Evolutionary conservation across 2,113 vertebrate species (phyloP).

Genomic region (Python bivittatus): DNA sequence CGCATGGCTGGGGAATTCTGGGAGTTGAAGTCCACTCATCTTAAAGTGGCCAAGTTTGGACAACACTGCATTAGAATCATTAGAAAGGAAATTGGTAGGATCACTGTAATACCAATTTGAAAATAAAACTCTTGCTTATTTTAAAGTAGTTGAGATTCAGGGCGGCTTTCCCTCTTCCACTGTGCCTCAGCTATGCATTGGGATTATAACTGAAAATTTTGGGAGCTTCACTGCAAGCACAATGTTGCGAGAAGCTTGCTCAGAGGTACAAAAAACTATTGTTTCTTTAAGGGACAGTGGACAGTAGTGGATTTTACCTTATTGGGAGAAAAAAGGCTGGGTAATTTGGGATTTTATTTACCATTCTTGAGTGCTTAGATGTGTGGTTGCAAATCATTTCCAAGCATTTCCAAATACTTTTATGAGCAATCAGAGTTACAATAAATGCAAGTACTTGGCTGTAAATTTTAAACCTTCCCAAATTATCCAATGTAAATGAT

Average conservation of each 20-base stretch:
- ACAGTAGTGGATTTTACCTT: neutral
- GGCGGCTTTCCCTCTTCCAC: neutral
- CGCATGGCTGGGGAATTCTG: too few species aligned
- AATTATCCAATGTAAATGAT: constrained; percentile 78
- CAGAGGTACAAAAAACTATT: neutral
- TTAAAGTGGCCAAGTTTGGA: too few species aligned
- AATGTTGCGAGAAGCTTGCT: neutral
- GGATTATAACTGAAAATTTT: neutral
- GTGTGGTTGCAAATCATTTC: neutral
- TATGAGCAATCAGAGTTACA: constrained; percentile 72
- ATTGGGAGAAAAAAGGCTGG: neutral
- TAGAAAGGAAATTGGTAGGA: neutral
- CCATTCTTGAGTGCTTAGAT: neutral
- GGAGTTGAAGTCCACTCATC: too few species aligned
- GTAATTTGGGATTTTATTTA: neutral
- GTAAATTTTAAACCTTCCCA: constrained; percentile 77
- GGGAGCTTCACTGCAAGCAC: neutral
- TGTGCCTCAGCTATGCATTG: neutral
- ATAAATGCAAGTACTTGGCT: constrained; percentile 72
- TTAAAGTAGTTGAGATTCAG: neutral
- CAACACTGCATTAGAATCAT: too few species aligned
- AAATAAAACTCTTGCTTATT: neutral
- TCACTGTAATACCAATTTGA: neutral
- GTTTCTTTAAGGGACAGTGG: neutral
- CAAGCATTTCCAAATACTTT: constrained; percentile 61